These are phyloP conservation scores for Trachops cirrhosus DNA, from an alignment of 2,797 vertebrate species.

Conservation along the genomic window DNA sequence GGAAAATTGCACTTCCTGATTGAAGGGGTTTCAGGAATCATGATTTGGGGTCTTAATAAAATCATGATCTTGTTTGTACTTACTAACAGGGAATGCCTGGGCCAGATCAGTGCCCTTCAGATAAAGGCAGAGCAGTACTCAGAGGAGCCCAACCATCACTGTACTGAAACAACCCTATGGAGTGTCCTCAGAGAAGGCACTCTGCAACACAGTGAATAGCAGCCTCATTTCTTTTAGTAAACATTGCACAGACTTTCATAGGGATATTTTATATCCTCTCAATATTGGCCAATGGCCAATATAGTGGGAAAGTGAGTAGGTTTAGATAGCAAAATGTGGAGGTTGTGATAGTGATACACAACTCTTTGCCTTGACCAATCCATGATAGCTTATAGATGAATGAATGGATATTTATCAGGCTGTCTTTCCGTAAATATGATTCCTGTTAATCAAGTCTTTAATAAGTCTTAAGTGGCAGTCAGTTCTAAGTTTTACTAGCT, in stretches of 20 bases:
- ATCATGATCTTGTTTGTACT: neutral
- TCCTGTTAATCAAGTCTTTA: constrained; percentile 16
- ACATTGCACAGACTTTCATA: neutral
- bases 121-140: neutral
- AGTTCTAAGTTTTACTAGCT: neutral
- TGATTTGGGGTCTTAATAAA: constrained; percentile 18
- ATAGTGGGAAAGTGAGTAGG: neutral
- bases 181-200: neutral
- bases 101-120: neutral
- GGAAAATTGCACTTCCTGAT: neutral
- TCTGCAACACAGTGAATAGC: neutral
- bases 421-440: neutral
- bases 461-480: neutral
- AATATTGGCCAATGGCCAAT: neutral
- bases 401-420: neutral
- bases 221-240: neutral
- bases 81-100: neutral
- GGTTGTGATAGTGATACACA: neutral
- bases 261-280: neutral
- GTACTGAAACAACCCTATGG: neutral
- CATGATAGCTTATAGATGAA: neutral
- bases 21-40: neutral
- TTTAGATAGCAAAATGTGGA: neutral
- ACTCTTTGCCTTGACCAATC: neutral
- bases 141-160: neutral